Evolutionary conservation across 2,113 vertebrate species (phyloP).

Genomic region (Bubo blakistoni): DNA sequence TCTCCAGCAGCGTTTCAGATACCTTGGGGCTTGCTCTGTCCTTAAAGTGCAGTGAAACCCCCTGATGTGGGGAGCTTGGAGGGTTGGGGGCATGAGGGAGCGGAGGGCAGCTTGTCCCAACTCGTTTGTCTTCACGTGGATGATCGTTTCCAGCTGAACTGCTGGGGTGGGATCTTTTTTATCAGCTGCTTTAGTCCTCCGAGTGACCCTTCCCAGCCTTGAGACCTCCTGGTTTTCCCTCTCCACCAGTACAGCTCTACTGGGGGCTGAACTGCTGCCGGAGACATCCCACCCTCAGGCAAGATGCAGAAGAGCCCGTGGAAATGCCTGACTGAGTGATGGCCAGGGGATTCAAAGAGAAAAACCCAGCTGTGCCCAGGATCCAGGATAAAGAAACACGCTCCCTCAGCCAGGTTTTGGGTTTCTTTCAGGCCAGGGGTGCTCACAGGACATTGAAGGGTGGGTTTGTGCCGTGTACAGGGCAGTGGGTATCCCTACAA

Average conservation of each 20-base stretch:
- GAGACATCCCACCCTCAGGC: rapidly evolving
- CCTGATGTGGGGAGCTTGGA: background rate
- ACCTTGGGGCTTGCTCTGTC: background rate
- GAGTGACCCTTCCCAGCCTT: background rate
- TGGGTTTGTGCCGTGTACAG: rapidly evolving
- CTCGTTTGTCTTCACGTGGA: background rate
- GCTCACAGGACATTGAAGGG: background rate
- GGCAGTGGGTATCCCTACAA: background rate
- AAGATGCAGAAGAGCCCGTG: background rate
- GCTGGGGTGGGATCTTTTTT: background rate
- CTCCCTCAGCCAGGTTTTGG: background rate
- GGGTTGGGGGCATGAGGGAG: background rate
- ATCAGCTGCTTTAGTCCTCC: background rate
- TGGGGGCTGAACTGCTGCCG: background rate
- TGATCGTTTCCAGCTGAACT: conserved; percentile 14
- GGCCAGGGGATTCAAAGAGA: background rate
- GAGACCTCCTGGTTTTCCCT: background rate
- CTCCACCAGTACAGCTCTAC: rapidly evolving
- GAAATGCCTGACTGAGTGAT: background rate
- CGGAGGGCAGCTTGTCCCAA: background rate
- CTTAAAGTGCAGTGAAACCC: background rate
- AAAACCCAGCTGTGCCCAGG: background rate
- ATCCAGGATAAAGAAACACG: rapidly evolving
- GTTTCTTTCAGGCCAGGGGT: rapidly evolving
- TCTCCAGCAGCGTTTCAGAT: conserved; percentile 6